Percentiles rank a stretch among this genome's conserved stretches.
These are phyloP conservation scores for Spialia ferax DNA, from an alignment of 2,888 invertebrate genomes.

Conservation along the genomic window DNA sequence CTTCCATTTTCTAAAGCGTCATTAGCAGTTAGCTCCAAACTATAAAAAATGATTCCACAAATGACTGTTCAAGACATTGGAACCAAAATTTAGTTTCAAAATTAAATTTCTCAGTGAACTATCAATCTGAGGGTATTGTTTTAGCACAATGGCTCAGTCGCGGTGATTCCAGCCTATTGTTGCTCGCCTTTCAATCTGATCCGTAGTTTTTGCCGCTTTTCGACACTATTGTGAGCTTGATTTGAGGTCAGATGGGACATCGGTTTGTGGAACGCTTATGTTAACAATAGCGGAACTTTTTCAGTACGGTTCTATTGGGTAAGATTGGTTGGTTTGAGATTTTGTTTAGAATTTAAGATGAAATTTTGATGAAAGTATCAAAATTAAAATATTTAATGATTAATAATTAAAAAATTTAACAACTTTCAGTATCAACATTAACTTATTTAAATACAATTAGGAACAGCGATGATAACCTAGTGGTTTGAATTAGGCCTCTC, in stretches of 20 bases:
- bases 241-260: conserved; percentile 28
- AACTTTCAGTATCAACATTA: no score
- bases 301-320: neutral
- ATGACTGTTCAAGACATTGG: neutral
- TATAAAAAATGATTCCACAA: neutral
- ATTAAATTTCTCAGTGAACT: conserved; percentile 27
- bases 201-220: conserved; percentile 29
- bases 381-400: no score
- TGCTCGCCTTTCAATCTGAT: conserved; percentile 13
- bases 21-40: neutral
- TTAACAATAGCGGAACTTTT: conserved; percentile 3
- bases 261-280: conserved; percentile 10
- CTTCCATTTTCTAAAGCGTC: neutral
- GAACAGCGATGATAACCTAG: no score
- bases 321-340: neutral
- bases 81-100: neutral
- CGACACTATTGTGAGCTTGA: conserved; percentile 29
- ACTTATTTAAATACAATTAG: no score
- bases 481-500: no score
- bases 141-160: neutral
- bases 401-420: no score
- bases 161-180: conserved; percentile 23
- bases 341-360: neutral
- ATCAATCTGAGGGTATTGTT: conserved; percentile 25
- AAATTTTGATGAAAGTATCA: no score